Evolutionary conservation across 2,888 invertebrate species (phyloP), one percentile per base, ranked within the genome.

Genomic region (Trachelus stipa): DNA sequence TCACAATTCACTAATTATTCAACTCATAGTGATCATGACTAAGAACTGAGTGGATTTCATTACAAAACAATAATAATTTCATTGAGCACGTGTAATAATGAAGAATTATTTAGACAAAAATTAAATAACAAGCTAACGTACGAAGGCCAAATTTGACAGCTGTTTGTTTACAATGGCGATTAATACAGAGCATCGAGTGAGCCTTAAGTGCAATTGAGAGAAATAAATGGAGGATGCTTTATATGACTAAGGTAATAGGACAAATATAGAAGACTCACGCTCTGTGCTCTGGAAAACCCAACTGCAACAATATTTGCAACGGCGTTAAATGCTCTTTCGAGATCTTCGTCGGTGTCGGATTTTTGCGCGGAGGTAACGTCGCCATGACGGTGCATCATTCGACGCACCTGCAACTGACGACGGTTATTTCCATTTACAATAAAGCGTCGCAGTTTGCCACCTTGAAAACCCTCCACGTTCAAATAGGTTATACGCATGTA

Each of bases 201-300:
- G 56, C 71, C 33, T 74, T n/a, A 77, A 77, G 40, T 34, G 30
- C 34, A n/a, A 23, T 78, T 69, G 71, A 33, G 23, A 33, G 31
- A 33, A 68, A 68, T 12, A 69, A 68, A 69, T 35, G n/a, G 31
- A 71, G 37, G 74, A 75, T 33, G 71, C 76, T 74, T n/a, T 68
- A 73, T 73, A 15, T 34, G n/a, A 35, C 56, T 80, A 76, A 40
- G 9, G 34, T 33, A 40, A 79, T n/a, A 76, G 73, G 34, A 68
- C 33, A 79, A 69, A 33, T 71, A 73, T 75, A 73, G 74, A 83
- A 78, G 81, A 95, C 96, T 95, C 94, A 98, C 97, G 96, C 97
- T 93, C 97, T 94, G 87, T 96, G 95, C 92, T 95, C 96, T 6
- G 96, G 95, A 92, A 98, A 97, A 68, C 98, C 98, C 95, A 98